Evolutionary conservation across 2,113 vertebrate genomes (phyloP), one percentile per base, ranked within the genome.

Genomic region (Engraulis encrasicolus): DNA sequence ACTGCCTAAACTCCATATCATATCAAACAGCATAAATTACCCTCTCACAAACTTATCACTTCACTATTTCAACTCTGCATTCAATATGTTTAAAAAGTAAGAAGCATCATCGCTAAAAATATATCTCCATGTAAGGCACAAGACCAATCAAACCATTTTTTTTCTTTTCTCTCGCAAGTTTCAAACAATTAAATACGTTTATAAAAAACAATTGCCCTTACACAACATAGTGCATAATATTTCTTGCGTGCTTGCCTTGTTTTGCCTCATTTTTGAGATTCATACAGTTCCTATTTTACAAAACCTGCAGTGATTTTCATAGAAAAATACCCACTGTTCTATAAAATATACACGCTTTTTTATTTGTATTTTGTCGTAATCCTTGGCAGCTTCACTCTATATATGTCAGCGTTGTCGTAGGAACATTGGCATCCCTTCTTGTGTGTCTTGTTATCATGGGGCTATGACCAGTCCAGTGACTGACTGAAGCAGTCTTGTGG

Each of bases 291-390:
- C 78, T 86, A 82, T 84, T 82, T 83, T 89, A 87, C 87, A 85
- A 78, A 90, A 92, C 88, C 66, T 74, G 66, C 85, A 84, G 86
- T 91, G 90, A 91, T 86, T 92, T 81, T 92, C 90, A 92, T 91
- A 93, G 91, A 66, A 92, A 93, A 93, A 90, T 84, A 83, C 85
- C 91, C 88, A 87, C 89, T 88, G 89, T 50, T 87, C 50, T 74
- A 49, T 89, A 88, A 91, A 87, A 92, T 88, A 92, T 85, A 81
- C 80, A 81, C 78, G 79, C 82, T 82, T 79, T 82, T 79, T 78
- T 37, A 48, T 78, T 71, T n/a, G n/a, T n/a, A n/a, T n/a, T n/a
- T n/a, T n/a, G n/a, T 85, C 38, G 38, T 66, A n/a, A 61, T 49
- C 52, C 50, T 77, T 34, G 66, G 38, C 66, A 74, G 40, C 79